Evolutionary conservation across 2,888 invertebrate genomes (phyloP).

Genomic region (Macrophya annulata): DNA sequence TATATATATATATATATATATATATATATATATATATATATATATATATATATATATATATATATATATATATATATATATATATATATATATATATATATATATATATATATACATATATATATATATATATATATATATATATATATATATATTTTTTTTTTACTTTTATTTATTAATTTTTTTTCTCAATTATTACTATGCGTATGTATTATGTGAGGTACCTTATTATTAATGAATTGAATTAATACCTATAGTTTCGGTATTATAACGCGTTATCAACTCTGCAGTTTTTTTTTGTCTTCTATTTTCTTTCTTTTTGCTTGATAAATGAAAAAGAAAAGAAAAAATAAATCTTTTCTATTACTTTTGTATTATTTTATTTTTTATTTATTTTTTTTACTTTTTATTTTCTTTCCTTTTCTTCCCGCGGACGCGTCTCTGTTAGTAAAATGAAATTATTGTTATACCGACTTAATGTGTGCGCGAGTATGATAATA

Average conservation of each 20-base stretch:
- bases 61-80: conserved; percentile 67
- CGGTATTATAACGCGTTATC: conserved; percentile 60
- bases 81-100: conserved; percentile 66
- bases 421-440: conserved; percentile 55
- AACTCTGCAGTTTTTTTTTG: conserved; percentile 17
- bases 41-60: conserved; percentile 67
- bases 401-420: conserved; percentile 56
- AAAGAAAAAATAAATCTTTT: background rate
- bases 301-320: background rate
- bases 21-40: conserved; percentile 66
- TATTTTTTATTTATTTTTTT: conserved; percentile 53
- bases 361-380: conserved; percentile 44
- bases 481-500: conserved; percentile 53
- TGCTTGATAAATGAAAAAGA: background rate
- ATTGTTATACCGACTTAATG: conserved; percentile 51
- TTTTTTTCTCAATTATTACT: conserved; percentile 38
- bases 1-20: conserved; percentile 67
- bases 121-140: conserved; percentile 67
- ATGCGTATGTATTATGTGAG: conserved; percentile 67
- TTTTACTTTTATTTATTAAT: background rate
- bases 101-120: conserved; percentile 67
- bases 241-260: conserved; percentile 68
- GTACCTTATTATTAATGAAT: conserved; percentile 70
- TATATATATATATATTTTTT: conserved; percentile 60
- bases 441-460: conserved; percentile 29